Conservation (phyloP, 2,797 vertebrate species). For the Pygocentrus nattereri region DNA sequence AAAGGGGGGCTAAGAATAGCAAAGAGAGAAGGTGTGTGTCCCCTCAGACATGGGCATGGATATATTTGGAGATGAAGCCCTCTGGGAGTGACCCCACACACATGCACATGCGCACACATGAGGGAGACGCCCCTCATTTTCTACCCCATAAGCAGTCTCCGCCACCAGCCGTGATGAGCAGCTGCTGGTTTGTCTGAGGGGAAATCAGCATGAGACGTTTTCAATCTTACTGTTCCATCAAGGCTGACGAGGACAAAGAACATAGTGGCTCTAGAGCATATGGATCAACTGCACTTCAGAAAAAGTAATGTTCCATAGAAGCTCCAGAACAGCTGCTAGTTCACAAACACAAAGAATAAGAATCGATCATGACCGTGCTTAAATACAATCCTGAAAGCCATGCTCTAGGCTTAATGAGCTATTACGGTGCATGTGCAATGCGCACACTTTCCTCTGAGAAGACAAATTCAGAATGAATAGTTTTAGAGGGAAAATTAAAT, state of each 20-base stretch:
- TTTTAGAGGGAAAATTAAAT: slow-evolving; percentile 47
- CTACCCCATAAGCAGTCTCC: slow-evolving; percentile 5
- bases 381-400: slow-evolving; percentile 30
- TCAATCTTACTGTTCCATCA: slow-evolving; percentile 8
- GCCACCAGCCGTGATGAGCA: slow-evolving; percentile 16
- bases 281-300: slow-evolving; percentile 33
- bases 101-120: slow-evolving; percentile 9
- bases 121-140: slow-evolving; percentile 10
- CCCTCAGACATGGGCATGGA: slow-evolving; percentile 37
- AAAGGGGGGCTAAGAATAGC: slow-evolving; percentile 53
- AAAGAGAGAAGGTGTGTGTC: slow-evolving; percentile 32
- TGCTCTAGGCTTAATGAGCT: slow-evolving; percentile 46
- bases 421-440: slow-evolving; percentile 29
- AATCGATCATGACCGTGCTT: slow-evolving; percentile 32
- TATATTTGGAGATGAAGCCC: slow-evolving; percentile 54
- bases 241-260: slow-evolving; percentile 21
- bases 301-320: slow-evolving; percentile 33
- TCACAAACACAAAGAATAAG: slow-evolving; percentile 39
- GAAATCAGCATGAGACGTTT: background rate
- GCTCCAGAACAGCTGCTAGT: slow-evolving; percentile 23
- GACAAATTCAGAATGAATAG: slow-evolving; percentile 23
- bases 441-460: slow-evolving; percentile 17
- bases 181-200: slow-evolving; percentile 7
- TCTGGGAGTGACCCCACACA: slow-evolving; percentile 37
- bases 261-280: slow-evolving; percentile 5